phyloP scores from a whole-genome alignment of 2,888 invertebrate genomes.

The Sarcophaga carnaria region DNA sequence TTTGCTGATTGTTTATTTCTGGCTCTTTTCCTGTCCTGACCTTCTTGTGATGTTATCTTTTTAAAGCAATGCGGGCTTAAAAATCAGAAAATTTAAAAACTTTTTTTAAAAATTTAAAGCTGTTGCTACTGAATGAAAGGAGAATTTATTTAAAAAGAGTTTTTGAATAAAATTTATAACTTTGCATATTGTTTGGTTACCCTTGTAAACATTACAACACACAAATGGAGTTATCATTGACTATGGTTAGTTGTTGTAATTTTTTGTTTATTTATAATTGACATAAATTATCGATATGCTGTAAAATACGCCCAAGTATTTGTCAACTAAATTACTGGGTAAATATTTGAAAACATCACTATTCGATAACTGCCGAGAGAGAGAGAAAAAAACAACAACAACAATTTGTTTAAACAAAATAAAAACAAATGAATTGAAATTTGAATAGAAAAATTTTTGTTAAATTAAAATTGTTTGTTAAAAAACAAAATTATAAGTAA shows the following conservation, averaged over 20 bases:
- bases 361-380: slow-evolving; percentile 59
- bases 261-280: slow-evolving; percentile 62
- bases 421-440: slow-evolving; percentile 11
- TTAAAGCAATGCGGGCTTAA: too few relatives aligned
- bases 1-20: too few relatives aligned
- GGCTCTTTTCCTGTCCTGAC: too few relatives aligned
- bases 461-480: slow-evolving; percentile 18
- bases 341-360: slow-evolving; percentile 74
- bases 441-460: slow-evolving; percentile 46
- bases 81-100: too few relatives aligned
- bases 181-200: slow-evolving; percentile 19
- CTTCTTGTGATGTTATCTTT: too few relatives aligned
- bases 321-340: slow-evolving; percentile 75
- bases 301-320: slow-evolving; percentile 72
- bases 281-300: slow-evolving; percentile 75
- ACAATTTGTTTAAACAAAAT: slow-evolving; percentile 9
- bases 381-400: slow-evolving; percentile 9
- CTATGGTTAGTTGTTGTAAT: slow-evolving; percentile 10
- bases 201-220: slow-evolving; percentile 20
- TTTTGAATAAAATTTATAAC: neutral
- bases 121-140: too few relatives aligned
- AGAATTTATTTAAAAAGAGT: too few relatives aligned
- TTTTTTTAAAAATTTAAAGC: too few relatives aligned
- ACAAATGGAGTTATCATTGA: slow-evolving; percentile 57
- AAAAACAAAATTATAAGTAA: neutral